Base-by-base conservation (phyloP, 1,140 invertebrate species). In the Bilobella aurantiaca region DNA sequence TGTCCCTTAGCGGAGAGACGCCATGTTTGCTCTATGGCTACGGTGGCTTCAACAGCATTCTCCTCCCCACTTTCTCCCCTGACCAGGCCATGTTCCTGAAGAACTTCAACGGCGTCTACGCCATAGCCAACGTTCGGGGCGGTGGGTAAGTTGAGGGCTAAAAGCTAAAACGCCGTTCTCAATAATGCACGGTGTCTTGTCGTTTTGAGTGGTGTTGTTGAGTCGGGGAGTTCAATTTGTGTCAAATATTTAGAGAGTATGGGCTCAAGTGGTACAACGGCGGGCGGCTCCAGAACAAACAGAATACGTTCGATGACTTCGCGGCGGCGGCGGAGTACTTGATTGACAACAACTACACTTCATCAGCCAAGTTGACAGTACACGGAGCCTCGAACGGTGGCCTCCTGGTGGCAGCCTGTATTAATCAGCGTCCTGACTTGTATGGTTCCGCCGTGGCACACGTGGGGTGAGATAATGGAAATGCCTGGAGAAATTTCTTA, bases 281-380 rank as follows among this genome's bases (percentile, higher is more conserved):
- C 12, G 96, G 96, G 16, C 84, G 90, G 25, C 81, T 93, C 53
- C 81, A 86, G 0, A 96, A 96, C 69, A 98, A 98, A 77, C 95
- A 98, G 80, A 99, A 98, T 80, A 88, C 88, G 37, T 98, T 98
- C 78, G 89, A 98, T 79, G 96, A 99, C 80, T 98, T 99, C 78
- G 87, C 91, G 74, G 80, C 83, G 65, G 94, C 93, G 21, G 95
- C 91, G 1, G 86, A 97, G 78, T 96, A 91, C 80, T 82, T 99
- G 12, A 84, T 96, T 31, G 74, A 82, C 12, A 83, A 91, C 68
- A 84, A 86, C 18, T 97, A 95, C 76, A 96, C 93, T 0, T 80
- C 76, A 21, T 78, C 84, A 27, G 49, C 65, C 57, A 88, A 87
- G 77, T 80, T 99, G 34, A 86, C 84, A 1, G 95, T 96, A 70